Evolutionary conservation across 2,113 vertebrate genomes (phyloP).

Genomic region (Callorhinus ursinus): DNA sequence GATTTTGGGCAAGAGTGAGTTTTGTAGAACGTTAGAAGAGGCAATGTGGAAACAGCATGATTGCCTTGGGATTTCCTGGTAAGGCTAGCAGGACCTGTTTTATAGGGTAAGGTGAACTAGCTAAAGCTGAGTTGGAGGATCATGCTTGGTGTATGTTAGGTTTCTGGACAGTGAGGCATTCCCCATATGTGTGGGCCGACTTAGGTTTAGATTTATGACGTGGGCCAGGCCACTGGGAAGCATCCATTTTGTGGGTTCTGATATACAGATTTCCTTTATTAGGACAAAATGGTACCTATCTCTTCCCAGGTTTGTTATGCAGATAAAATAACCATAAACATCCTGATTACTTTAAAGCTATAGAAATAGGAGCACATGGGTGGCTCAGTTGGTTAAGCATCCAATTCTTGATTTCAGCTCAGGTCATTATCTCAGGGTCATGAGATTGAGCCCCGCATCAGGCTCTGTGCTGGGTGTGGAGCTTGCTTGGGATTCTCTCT

Average conservation of each 20-base stretch:
- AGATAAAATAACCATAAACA: slow-evolving; percentile 9
- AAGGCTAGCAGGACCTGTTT: not conserved
- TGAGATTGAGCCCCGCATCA: not conserved
- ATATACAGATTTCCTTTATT: not conserved
- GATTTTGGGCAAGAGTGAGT: not conserved
- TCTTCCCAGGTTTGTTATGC: not conserved
- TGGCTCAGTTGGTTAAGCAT: not conserved
- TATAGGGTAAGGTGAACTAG: not conserved
- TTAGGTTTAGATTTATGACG: not conserved
- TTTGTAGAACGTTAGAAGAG: not conserved
- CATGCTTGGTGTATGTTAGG: not conserved
- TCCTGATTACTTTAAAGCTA: slow-evolving; percentile 39
- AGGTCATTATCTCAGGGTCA: not conserved
- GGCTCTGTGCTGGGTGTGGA: not conserved
- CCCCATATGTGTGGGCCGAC: not conserved
- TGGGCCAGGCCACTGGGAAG: not conserved
- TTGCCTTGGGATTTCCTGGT: not conserved
- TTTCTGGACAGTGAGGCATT: not conserved
- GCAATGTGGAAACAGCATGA: not conserved
- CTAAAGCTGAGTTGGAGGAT: not conserved
- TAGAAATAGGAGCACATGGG: not conserved
- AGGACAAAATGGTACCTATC: not conserved
- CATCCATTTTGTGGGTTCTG: not conserved
- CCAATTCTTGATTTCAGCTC: not conserved
- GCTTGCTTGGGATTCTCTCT: not conserved